A percentile compares a stretch with the other conserved stretches of the same genome.
phyloP scores from a whole-genome alignment of 2,888 invertebrate species.

The Oscheius sp. region DNA sequence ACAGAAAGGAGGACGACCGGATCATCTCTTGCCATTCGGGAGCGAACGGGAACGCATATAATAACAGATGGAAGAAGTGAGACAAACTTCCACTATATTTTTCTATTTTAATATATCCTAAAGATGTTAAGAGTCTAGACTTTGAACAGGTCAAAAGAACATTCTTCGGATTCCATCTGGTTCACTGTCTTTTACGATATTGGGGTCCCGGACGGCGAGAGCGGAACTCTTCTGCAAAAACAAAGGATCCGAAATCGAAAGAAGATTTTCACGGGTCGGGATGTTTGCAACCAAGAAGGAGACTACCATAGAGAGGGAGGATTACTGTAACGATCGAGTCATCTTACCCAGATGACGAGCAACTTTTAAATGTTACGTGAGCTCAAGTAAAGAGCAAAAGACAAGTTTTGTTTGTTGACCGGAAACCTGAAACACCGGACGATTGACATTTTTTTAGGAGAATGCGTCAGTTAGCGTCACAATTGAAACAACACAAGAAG shows the following conservation, averaged over 20 bases:
- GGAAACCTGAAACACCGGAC: too few species aligned
- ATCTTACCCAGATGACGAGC: neutral
- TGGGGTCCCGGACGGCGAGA: neutral
- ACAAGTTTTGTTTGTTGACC: too few species aligned
- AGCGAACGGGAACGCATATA: constrained; percentile 1
- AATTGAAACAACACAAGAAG: too few species aligned
- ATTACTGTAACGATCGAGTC: neutral
- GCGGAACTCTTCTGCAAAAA: constrained; percentile 11
- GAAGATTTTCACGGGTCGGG: neutral
- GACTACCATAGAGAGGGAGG: neutral
- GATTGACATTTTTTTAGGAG: too few species aligned
- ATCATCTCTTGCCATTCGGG: neutral
- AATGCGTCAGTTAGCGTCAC: too few species aligned
- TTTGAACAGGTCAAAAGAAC: too few species aligned
- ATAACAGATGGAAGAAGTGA: constrained; percentile 1
- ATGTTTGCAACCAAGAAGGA: too few species aligned
- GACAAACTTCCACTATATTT: too few species aligned
- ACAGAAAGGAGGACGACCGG: constrained; percentile 3
- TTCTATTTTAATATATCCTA: too few species aligned
- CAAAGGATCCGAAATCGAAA: neutral
- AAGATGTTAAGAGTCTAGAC: too few species aligned
- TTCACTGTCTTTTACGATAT: constrained; percentile 19
- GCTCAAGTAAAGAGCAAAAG: too few species aligned
- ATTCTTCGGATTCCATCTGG: neutral
- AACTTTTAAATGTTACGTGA: too few species aligned